Evolutionary conservation across 2,797 vertebrate genomes (phyloP), one percentile per base, ranked within the genome.

Genomic region (Pygocentrus nattereri): DNA sequence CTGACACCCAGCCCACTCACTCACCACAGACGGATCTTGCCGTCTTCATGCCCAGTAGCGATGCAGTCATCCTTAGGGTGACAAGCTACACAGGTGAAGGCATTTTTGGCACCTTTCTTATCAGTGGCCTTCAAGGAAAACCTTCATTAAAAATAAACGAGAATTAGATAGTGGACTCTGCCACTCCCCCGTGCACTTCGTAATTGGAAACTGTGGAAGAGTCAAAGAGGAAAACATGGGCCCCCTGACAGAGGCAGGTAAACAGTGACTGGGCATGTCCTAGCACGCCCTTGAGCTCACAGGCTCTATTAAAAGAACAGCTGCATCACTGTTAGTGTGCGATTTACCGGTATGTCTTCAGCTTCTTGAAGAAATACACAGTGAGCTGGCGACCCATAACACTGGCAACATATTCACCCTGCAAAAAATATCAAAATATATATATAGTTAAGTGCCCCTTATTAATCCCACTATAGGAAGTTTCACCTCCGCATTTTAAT

Each of bases 21-120:
- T 84, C 89, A 99, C 98, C 98, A 99, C 64, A 98, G 87, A 12
- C 97, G 95, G 52, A 99, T 98, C 90, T 96, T 98, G 61, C 98
- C 98, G 31, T 99, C 97, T 38, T 92, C 90, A 1, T 99, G 98
- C 25, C 98, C 98, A 0, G 96, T 97, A 44, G 97, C 97, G 0
- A 99, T 96, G 88, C 97, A 98, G 70, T 99, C 97, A 19, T 98
- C 96, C 0, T 88, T 93, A 0, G 97, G 98, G 87, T 99, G 97
- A 85, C 97, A 98, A 5, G 93, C 82, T 0, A 98, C n/a, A 0
- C 97, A 99, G 0, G 91, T 96, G 79, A 99, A 98, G 0, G 64
- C 80, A 82, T 97, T 98, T 85, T 88, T 95, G 27, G 91, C 84
- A 7, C 93, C 89, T 59, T 96, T 97, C 85, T 89, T 94, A 83